These are phyloP conservation scores for Malurus melanocephalus DNA, from an alignment of 2,113 vertebrate species.

Conservation along the genomic window DNA sequence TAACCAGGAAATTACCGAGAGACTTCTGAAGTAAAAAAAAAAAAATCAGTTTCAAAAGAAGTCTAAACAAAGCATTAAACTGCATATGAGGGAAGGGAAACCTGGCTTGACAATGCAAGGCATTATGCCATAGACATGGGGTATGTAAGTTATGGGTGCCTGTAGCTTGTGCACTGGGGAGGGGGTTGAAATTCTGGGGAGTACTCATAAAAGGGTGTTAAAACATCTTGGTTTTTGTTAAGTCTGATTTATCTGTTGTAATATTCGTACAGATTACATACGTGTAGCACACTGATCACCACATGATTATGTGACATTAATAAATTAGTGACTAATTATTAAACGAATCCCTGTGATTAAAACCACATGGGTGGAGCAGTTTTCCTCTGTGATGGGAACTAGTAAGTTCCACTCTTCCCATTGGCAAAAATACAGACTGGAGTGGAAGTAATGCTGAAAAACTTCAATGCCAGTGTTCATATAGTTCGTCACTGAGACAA, in stretches of 20 bases:
- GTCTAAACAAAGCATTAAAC: not conserved
- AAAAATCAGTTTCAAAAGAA: not conserved
- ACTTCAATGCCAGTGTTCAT: not conserved
- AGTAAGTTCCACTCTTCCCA: not conserved
- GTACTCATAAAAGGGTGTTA: not conserved
- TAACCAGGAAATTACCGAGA: constrained; percentile 33
- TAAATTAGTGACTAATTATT: not conserved
- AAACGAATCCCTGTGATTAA: not conserved
- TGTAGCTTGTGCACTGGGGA: not conserved
- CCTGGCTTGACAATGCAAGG: rapidly evolving
- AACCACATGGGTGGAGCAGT: not conserved
- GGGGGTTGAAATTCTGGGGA: not conserved
- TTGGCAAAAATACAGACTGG: not conserved
- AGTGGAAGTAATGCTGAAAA: not conserved
- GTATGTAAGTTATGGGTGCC: not conserved
- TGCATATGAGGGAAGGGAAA: not conserved
- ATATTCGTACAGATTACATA: not conserved
- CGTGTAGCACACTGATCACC: not conserved
- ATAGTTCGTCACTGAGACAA: not conserved
- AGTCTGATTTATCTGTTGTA: not conserved
- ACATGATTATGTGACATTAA: not conserved
- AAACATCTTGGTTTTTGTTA: not conserved
- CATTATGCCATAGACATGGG: rapidly evolving
- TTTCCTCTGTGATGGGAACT: not conserved
- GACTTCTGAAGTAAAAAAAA: not conserved